Base-by-base conservation (phyloP, 1,140 invertebrate species). In the Drosophila pruinosa region DNA sequence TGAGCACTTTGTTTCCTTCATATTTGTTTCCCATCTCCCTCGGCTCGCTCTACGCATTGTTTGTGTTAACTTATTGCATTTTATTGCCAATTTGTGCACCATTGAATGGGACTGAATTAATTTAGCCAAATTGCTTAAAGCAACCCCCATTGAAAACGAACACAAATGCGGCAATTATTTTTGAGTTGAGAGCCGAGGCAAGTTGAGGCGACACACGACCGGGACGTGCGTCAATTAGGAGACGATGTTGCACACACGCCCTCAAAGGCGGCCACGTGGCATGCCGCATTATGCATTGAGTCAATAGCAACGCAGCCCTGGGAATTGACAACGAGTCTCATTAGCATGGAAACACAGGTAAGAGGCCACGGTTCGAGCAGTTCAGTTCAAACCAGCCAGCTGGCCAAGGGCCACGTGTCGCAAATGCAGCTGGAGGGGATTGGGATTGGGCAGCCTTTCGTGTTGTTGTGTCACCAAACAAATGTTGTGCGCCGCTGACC, bases 81-180 rank as follows among this genome's bases (percentile, higher is more conserved):
- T 76, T 80, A 59, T 70, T 79, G 63, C 21, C 81, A 85, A 79
- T 86, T 85, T 86, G 76, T 52, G 50, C 19, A 38, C 28, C 48
- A 71, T 71, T 75, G 57, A 82, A 67, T 47, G 15, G 54, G 48
- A 43, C 59, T 73, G 75, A 85, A 78, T 81, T 75, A 85, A 85
- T 85, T 82, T 80, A 43, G 63, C 39, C 43, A 80, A 85, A 85
- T 85, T 85, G 80, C 62, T 70, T 73, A 52, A 50, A 34, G 17
- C 38, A 43, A 34, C 26, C 31, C 57, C 53, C 48, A 34, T 17
- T 38, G 17, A 34, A 80, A 80, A n/a, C n/a, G n/a, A 73, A 71
- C 77, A 86, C 82, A 88, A 86, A 88, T 88, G 81, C 62, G 34
- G 67, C 81, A 86, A 86, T 86, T 86, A 86, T n/a, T n/a, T n/a